Conservation (phyloP, 1,140 invertebrate species). For the Thalassaphorura encarpata region DNA sequence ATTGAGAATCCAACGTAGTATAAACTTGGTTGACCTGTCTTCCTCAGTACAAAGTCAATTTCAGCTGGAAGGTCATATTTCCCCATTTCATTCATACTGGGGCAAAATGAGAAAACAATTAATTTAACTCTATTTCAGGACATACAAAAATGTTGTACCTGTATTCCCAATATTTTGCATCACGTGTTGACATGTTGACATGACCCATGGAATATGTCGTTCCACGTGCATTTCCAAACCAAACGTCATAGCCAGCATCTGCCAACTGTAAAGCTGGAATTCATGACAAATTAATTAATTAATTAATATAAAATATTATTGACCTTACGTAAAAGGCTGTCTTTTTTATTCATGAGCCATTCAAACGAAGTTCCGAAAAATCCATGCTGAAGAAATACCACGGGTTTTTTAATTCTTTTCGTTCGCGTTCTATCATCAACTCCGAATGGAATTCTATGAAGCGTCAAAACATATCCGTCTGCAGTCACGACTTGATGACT, state of each 20-base stretch:
- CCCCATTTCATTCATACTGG: constrained; percentile 28
- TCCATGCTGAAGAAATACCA: constrained; percentile 30
- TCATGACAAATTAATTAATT: neutral
- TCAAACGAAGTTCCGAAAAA: constrained; percentile 24
- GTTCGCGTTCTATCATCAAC: constrained; percentile 3
- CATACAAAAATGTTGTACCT: too few relatives aligned
- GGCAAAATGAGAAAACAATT: too few relatives aligned
- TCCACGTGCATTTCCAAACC: constrained; percentile 41
- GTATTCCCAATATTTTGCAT: constrained; percentile 1
- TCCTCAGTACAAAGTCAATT: constrained; percentile 24
- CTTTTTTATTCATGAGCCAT: constrained; percentile 23
- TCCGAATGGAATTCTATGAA: constrained; percentile 29
- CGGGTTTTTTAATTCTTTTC: constrained; percentile 4
- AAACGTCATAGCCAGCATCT: constrained; percentile 34
- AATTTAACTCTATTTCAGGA: too few relatives aligned
- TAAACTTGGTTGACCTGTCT: constrained; percentile 31
- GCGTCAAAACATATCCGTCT: constrained; percentile 29
- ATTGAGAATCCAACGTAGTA: constrained; percentile 57
- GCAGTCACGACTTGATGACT: constrained; percentile 24
- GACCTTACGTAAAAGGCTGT: constrained; percentile 18
- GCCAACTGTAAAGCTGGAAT: constrained; percentile 9
- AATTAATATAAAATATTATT: too few relatives aligned
- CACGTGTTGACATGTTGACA: neutral
- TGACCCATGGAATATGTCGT: constrained; percentile 38
- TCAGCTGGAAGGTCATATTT: constrained; percentile 38